Percentiles rank a stretch among this genome's conserved stretches.
Evolutionary conservation across 2,113 vertebrate genomes (phyloP).

Genomic region (Nyctibius bracteatus): DNA sequence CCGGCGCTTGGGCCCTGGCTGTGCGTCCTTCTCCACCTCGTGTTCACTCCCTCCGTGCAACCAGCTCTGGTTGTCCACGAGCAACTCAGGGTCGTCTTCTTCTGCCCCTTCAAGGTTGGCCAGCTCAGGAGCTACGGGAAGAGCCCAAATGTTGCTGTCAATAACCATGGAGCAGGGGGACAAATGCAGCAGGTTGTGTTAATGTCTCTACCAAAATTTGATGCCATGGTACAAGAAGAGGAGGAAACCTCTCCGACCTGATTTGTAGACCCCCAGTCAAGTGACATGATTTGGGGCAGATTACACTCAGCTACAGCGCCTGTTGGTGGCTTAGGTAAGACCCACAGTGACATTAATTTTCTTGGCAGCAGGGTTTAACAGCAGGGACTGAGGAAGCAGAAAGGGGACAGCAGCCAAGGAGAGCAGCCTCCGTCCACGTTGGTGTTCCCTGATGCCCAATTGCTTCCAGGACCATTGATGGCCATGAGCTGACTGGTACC

Average conservation of each 20-base stretch:
- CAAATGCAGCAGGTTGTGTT: background rate
- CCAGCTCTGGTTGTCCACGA: constrained; percentile 25
- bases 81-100: constrained; percentile 53
- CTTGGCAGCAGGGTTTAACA: background rate
- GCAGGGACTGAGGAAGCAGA: background rate
- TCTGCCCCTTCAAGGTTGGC: constrained; percentile 66
- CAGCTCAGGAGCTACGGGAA: constrained; percentile 66
- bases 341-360: background rate
- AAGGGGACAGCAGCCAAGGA: background rate
- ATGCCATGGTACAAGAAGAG: background rate
- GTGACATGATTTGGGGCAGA: rapidly evolving
- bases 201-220: background rate
- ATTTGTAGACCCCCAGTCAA: background rate
- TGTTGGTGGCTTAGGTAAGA: background rate
- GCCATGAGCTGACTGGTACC: background rate
- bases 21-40: background rate
- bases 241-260: background rate
- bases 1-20: constrained; percentile 48
- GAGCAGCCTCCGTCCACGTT: background rate
- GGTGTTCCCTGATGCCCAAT: background rate
- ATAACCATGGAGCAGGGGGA: background rate
- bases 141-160: background rate
- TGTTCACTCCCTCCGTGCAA: background rate
- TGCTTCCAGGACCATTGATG: rapidly evolving
- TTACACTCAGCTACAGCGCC: background rate